These are phyloP conservation scores for Pangasius sanitwongsei DNA, from an alignment of 2,797 vertebrate genomes.

Conservation along the genomic window DNA sequence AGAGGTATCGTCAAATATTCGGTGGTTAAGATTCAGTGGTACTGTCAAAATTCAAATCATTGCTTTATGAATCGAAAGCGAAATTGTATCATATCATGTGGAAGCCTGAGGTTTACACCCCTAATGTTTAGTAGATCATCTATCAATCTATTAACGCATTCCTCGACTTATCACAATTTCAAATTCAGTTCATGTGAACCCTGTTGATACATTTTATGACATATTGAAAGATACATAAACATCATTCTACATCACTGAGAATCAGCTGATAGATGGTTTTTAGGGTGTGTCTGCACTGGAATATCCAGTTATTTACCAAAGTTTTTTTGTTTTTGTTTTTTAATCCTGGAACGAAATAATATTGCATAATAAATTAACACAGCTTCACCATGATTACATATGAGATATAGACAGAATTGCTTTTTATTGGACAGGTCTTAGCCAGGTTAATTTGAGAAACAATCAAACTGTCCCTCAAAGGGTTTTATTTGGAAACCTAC, in stretches of 20 bases:
- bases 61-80: no score
- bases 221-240: neutral
- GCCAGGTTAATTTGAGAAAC: no score
- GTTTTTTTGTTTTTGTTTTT: neutral
- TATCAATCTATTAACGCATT: neutral
- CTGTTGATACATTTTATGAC: neutral
- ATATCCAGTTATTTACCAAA: neutral
- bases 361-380: neutral
- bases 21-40: no score
- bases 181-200: neutral
- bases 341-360: neutral
- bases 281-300: no score
- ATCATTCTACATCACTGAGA: neutral
- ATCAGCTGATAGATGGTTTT: no score
- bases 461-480: neutral
- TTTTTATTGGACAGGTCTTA: neutral
- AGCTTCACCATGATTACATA: neutral
- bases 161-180: neutral
- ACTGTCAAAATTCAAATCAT: no score
- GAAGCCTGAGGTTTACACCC: neutral
- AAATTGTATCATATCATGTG: neutral
- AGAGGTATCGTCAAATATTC: no score
- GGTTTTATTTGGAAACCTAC: neutral
- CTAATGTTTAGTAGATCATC: neutral
- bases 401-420: neutral